Base-by-base conservation (phyloP, 2,888 invertebrate genomes). In the Nycteola revayana region DNA sequence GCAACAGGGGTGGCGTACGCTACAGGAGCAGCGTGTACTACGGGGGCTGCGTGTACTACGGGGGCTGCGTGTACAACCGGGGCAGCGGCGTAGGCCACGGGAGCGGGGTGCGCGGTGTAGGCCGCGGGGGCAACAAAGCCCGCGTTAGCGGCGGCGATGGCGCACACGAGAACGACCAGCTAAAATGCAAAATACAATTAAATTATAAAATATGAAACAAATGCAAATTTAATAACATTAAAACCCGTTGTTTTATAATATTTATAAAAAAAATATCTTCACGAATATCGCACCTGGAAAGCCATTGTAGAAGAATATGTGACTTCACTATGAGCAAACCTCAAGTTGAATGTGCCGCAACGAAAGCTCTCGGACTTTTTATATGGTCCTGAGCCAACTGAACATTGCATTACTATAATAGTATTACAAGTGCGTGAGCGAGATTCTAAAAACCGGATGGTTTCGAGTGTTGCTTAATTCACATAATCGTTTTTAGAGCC, bases 301-400 rank as follows among this genome's bases (percentile, higher is more conserved):
- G 77, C 76, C 86, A 87, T 87, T 73, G 66, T 68, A 46, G 47
- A 37, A 42, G 49, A 48, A 60, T 60, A 57, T 57, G 66, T 77
- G 76, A 78, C 78, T 77, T 73, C 61, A 68, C 76, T 57, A 51
- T 56, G 70, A 76, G 74, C 54, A 68, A 60, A 68, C 52, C 72
- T 71, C 73, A 72, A 77, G 66, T 73, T 71, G 77, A 86, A 82
- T 86, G 84, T 85, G 66, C 68, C 46, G 35, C 43, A 61, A 67
- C 64, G 53, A 51, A 46, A 44, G 48, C 47, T 60, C 57, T 37
- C 58, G 32, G 57, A 68, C 64, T 77, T 81, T 83, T 81, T 86
- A 85, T 86, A 85, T 52, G 43, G 27, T 49, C 56, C 62, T 10
- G 40, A 42, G 51, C 32, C 53, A 73, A 71, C 72, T 54, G 63